Conservation (phyloP, 2,888 invertebrate genomes). For the Chrysomela aeneicollis region DNA sequence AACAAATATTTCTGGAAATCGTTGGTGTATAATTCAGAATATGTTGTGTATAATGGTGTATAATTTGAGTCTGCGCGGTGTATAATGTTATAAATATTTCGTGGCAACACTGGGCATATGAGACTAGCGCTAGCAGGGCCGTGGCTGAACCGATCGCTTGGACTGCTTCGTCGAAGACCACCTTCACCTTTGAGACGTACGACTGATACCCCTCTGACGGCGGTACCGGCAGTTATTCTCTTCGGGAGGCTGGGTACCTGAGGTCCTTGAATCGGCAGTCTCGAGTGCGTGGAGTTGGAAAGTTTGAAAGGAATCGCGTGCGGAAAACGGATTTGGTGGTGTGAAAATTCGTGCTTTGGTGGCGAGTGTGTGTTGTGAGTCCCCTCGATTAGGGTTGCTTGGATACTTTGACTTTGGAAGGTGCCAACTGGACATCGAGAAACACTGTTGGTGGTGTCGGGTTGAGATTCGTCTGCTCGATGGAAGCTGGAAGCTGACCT, state of each 20-base stretch:
- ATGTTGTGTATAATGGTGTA: too few relatives aligned
- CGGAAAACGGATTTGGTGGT: not conserved
- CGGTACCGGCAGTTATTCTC: not conserved
- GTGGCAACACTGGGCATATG: too few relatives aligned
- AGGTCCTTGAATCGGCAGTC: not conserved
- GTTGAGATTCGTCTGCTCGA: conserved; percentile 8
- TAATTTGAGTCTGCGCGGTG: too few relatives aligned
- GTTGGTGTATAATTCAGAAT: too few relatives aligned
- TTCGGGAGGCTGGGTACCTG: conserved; percentile 1
- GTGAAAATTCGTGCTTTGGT: conserved; percentile 11
- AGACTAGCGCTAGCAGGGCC: too few relatives aligned
- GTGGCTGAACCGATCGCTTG: not conserved
- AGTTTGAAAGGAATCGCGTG: conserved; percentile 1
- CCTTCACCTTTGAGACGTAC: not conserved
- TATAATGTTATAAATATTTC: too few relatives aligned
- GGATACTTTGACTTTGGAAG: conserved; percentile 29
- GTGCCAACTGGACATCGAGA: conserved; percentile 24
- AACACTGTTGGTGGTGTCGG: conserved; percentile 23
- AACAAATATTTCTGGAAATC: too few relatives aligned
- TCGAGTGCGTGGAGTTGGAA: not conserved
- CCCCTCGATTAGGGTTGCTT: conserved; percentile 34
- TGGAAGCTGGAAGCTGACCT: not conserved
- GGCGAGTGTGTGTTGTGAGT: conserved; percentile 35
- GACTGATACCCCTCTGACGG: not conserved
- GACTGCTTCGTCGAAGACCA: not conserved